phyloP scores from a whole-genome alignment of 2,113 vertebrate genomes.

The Forbesichthys agassizii region DNA sequence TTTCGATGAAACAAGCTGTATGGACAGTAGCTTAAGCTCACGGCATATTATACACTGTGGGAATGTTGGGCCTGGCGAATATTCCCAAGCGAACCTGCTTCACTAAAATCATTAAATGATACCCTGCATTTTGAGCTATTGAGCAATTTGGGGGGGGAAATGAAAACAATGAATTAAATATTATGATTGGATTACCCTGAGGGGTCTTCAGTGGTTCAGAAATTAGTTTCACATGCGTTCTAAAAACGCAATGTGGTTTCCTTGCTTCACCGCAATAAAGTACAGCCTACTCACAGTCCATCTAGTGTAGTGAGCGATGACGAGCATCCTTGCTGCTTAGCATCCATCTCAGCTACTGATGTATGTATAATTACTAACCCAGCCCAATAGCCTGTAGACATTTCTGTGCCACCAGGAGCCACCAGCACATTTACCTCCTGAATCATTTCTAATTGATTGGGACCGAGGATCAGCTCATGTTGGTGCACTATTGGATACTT shows the following conservation, averaged over 20 bases:
- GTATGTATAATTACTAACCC: conserved; percentile 37
- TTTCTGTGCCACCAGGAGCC: conserved; percentile 29
- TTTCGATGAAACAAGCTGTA: background rate
- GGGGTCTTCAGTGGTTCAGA: conserved; percentile 3
- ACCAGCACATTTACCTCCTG: conserved; percentile 72
- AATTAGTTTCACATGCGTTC: conserved; percentile 14
- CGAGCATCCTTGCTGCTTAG: conserved; percentile 46
- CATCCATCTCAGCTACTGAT: conserved; percentile 63
- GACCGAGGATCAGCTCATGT: conserved; percentile 71
- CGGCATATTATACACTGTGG: too few relatives aligned
- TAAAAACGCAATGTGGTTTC: conserved; percentile 6
- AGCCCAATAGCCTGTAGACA: conserved; percentile 41
- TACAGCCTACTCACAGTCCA: conserved; percentile 1
- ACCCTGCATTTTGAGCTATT: too few relatives aligned
- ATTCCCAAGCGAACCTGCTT: too few relatives aligned
- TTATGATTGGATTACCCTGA: too few relatives aligned
- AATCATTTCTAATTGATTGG: conserved; percentile 86
- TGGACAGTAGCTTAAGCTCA: background rate
- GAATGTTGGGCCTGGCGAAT: too few relatives aligned
- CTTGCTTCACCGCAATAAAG: background rate
- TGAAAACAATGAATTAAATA: too few relatives aligned
- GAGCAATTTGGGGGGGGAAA: too few relatives aligned
- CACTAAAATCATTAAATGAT: too few relatives aligned
- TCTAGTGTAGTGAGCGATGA: conserved; percentile 69
- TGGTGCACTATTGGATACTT: conserved; percentile 79